These are phyloP conservation scores for Acleris literana DNA, from an alignment of 2,888 invertebrate species.

Conservation along the genomic window DNA sequence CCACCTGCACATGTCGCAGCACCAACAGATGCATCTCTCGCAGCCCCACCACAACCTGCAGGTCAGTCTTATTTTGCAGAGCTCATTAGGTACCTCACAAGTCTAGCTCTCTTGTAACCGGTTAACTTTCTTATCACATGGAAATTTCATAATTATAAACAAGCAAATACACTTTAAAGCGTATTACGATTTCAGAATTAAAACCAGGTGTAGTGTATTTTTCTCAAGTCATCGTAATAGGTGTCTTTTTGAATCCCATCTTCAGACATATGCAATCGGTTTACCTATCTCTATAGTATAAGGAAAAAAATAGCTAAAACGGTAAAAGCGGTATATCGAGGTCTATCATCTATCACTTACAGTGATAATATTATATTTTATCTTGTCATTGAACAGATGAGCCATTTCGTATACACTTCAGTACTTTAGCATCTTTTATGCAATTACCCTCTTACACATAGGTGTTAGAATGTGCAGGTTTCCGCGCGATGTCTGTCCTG, in stretches of 20 bases:
- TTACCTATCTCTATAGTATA: background rate
- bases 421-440: no score
- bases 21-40: conserved; percentile 93
- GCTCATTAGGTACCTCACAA: background rate
- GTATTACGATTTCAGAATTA: background rate
- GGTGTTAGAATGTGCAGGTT: no score
- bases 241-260: background rate
- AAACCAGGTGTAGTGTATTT: no score
- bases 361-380: background rate
- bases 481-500: no score
- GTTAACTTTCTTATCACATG: no score
- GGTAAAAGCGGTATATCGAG: conserved; percentile 16
- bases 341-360: conserved; percentile 21
- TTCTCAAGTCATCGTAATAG: no score
- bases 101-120: background rate
- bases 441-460: no score
- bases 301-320: background rate
- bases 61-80: conserved; percentile 72
- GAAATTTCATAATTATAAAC: background rate
- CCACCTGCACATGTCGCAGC: conserved; percentile 92
- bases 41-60: conserved; percentile 92
- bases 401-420: no score
- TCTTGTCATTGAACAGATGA: no score
- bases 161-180: background rate
- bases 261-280: conserved; percentile 9